These are phyloP conservation scores for Halictus ligatus DNA, from an alignment of 2,888 invertebrate genomes.

Conservation along the genomic window DNA sequence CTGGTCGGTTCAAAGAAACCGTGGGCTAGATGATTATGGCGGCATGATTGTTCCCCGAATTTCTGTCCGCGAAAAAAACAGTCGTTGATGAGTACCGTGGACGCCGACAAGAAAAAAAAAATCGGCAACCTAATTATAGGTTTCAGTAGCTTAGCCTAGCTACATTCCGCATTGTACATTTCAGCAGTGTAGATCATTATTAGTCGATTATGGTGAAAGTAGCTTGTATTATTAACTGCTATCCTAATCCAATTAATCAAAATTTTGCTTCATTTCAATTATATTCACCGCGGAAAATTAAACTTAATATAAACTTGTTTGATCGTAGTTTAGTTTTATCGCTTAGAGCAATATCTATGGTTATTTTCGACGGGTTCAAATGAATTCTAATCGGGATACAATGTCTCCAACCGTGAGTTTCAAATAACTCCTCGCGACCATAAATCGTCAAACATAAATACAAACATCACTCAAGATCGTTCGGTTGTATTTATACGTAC, in stretches of 20 bases:
- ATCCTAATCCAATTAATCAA: slow-evolving; percentile 6
- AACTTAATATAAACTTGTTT: neutral
- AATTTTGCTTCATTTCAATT: neutral
- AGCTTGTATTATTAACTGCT: slow-evolving; percentile 6
- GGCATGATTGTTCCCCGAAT: slow-evolving; percentile 56
- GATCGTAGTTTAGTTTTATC: neutral
- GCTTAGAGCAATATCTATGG: neutral
- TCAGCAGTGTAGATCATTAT: slow-evolving; percentile 34
- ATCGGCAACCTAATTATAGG: slow-evolving; percentile 59
- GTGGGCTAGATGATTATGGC: slow-evolving; percentile 35
- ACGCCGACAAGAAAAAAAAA: slow-evolving; percentile 8
- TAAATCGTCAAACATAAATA: neutral
- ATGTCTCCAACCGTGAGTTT: neutral
- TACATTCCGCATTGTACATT: slow-evolving; percentile 24
- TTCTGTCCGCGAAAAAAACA: slow-evolving; percentile 37
- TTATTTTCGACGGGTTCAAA: neutral
- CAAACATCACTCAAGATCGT: neutral
- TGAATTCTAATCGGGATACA: neutral
- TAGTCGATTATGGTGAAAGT: slow-evolving; percentile 51
- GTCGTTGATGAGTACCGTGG: slow-evolving; percentile 20
- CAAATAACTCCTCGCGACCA: neutral
- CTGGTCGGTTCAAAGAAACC: slow-evolving; percentile 39
- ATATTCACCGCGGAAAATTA: neutral
- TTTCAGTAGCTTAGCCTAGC: slow-evolving; percentile 42
- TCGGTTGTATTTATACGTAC: neutral